Evolutionary conservation across 2,888 invertebrate species (phyloP), one percentile per base, ranked within the genome.

Genomic region (Allacma fusca): DNA sequence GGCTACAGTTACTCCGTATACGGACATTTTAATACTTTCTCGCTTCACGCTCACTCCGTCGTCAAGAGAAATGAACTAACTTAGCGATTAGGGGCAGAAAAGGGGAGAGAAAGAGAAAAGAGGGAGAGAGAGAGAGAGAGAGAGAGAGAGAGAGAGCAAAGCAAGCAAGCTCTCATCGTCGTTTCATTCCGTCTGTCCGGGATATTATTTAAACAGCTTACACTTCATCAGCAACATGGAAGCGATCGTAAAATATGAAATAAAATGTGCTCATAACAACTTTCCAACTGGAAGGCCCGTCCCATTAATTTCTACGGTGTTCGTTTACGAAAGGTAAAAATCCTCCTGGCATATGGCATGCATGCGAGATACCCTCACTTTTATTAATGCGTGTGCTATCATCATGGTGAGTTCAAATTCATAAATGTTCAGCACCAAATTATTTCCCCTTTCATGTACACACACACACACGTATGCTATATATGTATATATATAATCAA

Each of bases 151-250:
- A 50, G n/a, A 76, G 50, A 71, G 43, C 26, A 26, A 59, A 64
- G 59, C 44, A 43, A 59, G 40, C 19, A 28, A 23, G 64, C 57
- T 23, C 57, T 40, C 64, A 50, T 59, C 57, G 24, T 29, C 67
- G 67, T 68, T 75, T 65, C 29, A 43, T 65, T 75, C 29, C 26
- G 64, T 28, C 34, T 64, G 59, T 40, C 5, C 43, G 40, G 24
- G 62, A 59, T 26, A 70, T 70, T 64, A 76, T 76, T 67, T 70
- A 76, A 76, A 64, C 76, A 77, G 74, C 79, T 79, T 79, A 74
- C 79, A 79, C 79, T 79, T 77, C 79, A 79, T 79, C 76, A 79
- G 77, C 72, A 76, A 77, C 70, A 34, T 50, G 57, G 24, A 24
- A 64, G 5, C 23, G 73, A 24, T 73, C 73, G 40, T 73, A 73